Conservation (phyloP, 2,888 invertebrate species). For the Drosophila bunnanda region DNA sequence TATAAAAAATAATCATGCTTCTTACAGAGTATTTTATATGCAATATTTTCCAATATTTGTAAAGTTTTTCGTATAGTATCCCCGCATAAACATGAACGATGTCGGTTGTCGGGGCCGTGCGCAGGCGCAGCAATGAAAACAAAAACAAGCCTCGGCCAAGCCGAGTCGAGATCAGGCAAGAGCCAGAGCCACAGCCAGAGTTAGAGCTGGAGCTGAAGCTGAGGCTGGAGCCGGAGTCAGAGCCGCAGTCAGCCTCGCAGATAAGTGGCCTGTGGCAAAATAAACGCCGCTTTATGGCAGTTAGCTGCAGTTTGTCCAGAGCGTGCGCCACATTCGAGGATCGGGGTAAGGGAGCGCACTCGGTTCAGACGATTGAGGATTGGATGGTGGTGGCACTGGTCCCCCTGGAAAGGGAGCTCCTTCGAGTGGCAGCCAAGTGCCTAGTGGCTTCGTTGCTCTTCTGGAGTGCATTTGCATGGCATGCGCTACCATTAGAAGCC, state of each 20-base stretch:
- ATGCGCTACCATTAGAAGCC: constrained; percentile 77
- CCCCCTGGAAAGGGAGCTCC: constrained; percentile 64
- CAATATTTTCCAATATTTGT: background rate
- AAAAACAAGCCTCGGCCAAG: constrained; percentile 58
- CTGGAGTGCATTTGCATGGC: constrained; percentile 76
- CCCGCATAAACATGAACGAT: constrained; percentile 24
- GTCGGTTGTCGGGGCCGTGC: constrained; percentile 25
- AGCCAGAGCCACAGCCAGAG: constrained; percentile 16
- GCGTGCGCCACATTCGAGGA: constrained; percentile 67
- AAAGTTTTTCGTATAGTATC: background rate
- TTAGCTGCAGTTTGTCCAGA: constrained; percentile 73
- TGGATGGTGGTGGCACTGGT: constrained; percentile 31
- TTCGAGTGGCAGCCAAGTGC: constrained; percentile 51
- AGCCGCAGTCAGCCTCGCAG: constrained; percentile 73
- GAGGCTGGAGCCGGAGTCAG: constrained; percentile 43
- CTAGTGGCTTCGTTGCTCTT: constrained; percentile 53
- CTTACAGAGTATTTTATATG: background rate
- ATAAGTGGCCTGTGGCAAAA: constrained; percentile 79
- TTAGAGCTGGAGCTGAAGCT: constrained; percentile 31
- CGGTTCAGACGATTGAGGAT: constrained; percentile 24
- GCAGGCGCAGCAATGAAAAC: constrained; percentile 72
- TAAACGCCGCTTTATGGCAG: constrained; percentile 79
- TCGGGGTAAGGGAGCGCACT: constrained; percentile 13
- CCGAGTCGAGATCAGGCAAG: constrained; percentile 24
- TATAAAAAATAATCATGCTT: background rate